phyloP scores from a whole-genome alignment of 2,113 vertebrate genomes.

The Cervus canadensis region DNA sequence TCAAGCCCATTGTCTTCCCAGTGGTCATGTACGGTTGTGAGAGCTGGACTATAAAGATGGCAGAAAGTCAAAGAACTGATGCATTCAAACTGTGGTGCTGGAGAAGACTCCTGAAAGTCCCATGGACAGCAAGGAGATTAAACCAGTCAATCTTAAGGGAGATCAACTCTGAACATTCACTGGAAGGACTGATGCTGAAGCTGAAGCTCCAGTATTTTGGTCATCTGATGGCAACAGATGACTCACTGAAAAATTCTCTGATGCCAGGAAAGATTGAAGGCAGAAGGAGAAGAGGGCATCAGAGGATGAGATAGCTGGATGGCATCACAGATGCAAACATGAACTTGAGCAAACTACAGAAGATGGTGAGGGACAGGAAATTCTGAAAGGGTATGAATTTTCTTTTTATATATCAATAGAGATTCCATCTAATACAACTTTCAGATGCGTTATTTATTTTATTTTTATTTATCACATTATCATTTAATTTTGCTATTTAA shows the following conservation, averaged over 20 bases:
- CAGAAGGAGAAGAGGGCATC: neutral
- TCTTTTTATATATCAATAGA: neutral
- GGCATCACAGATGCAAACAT: neutral
- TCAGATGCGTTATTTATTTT: neutral
- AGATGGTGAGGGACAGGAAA: neutral
- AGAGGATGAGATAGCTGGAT: neutral
- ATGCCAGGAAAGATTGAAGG: neutral
- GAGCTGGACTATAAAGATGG: neutral
- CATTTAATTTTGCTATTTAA: neutral
- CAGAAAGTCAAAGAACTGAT: neutral
- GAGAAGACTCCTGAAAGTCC: neutral
- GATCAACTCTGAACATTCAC: neutral
- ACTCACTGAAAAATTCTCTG: neutral
- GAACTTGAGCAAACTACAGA: neutral
- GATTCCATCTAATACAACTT: neutral
- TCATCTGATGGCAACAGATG: neutral
- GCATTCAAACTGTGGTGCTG: neutral
- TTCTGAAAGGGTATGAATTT: neutral
- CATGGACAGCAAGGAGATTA: neutral
- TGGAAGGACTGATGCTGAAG: neutral
- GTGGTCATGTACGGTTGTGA: neutral
- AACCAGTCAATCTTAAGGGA: neutral
- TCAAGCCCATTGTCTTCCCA: neutral
- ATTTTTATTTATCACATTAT: neutral
- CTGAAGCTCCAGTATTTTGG: neutral